Evolutionary conservation across 1,140 invertebrate genomes (phyloP), one percentile per base, ranked within the genome.

Genomic region (Pogonomyrmex californicus): DNA sequence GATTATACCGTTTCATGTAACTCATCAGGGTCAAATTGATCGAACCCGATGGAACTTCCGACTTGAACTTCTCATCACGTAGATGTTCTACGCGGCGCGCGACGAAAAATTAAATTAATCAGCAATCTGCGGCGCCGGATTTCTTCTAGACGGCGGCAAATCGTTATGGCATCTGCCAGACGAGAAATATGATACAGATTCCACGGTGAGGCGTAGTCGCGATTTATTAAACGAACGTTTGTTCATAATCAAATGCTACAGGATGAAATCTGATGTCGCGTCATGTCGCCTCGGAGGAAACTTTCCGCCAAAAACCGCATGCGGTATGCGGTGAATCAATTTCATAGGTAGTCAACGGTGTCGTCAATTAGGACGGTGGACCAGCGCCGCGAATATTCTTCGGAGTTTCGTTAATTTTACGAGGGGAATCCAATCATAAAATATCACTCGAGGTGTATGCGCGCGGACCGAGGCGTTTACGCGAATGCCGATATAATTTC

Each of bases 321-420:
- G 23, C 23, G 87, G 51, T 79, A 65, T 85, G 56, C 68, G n/a
- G 63, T 90, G 66, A 90, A 91, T 90, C 90, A 88, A 88, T 88
- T 88, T 91, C 83, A 91, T 83, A 90, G 90, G 68, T 88, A 87
- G 87, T 36, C 41, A n/a, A 54, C 76, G 56, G 0, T 65, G 71
- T 90, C 77, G 76, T 90, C 86, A 88, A 88, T 91, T 88, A 90
- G 62, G 51, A 85, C 49, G 68, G 30, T 10, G 71, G 14, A 47
- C 36, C 51, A 33, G 58, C 54, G 56, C 30, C 56, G 70, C 68
- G 76, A 85, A 90, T 88, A 87, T 91, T 86, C 71, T 73, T 75
- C 82, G 90, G 23, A 56, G 78, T 86, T 91, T 90, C 63, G 73
- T 91, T 90, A 90, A 85, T 90, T 89, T 91, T 91, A 91, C 77